Base-by-base conservation (phyloP, 2,888 invertebrate genomes). In the Calliopum simillimum region DNA sequence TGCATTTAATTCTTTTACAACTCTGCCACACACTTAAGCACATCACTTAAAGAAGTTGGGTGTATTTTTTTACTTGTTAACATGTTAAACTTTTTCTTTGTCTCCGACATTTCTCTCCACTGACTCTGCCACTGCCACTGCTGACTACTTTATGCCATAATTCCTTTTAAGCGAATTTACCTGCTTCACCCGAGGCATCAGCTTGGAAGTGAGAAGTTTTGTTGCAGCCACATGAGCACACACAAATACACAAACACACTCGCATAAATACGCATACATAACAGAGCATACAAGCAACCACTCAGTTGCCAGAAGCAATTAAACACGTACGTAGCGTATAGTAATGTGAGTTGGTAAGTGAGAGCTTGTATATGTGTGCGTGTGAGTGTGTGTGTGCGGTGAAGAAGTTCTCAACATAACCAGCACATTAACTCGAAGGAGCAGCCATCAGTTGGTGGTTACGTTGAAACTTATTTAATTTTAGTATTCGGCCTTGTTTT, bases 291-390 rank as follows among this genome's bases (percentile, higher is more conserved):
- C 23, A n/a, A n/a, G n/a, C n/a, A 62, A 62, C 44, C 33, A 16
- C 56, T 56, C 46, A 66, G 61, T 53, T 69, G 70, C 71, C 71
- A 67, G 47, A 70, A 71, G 73, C 64, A 70, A 71, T 71, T 70
- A 73, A 74, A 69, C 71, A 69, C 47, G 69, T 71, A 61, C 61
- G 64, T n/a, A 49, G 67, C 58, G 59, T 49, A 41, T 58, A 16
- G 47, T 58, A 47, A 66, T 58, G 66, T n/a, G 58, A 69, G 43
- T 67, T 23, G 21, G 63, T 62, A 33, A 64, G 67, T 51, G 43
- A 47, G 46, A 47, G 41, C 33, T 19, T 23, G 44, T 49, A 66
- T 70, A 53, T 66, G 58, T 53, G 33, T 23, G 51, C 33, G 55
- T 21, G 13, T 55, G 69, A 58, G 64, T 19, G 19, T 19, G 63